Percentiles rank a stretch among this genome's conserved stretches.
Evolutionary conservation across 2,888 invertebrate genomes (phyloP).

Genomic region (Andrena flavipes): DNA sequence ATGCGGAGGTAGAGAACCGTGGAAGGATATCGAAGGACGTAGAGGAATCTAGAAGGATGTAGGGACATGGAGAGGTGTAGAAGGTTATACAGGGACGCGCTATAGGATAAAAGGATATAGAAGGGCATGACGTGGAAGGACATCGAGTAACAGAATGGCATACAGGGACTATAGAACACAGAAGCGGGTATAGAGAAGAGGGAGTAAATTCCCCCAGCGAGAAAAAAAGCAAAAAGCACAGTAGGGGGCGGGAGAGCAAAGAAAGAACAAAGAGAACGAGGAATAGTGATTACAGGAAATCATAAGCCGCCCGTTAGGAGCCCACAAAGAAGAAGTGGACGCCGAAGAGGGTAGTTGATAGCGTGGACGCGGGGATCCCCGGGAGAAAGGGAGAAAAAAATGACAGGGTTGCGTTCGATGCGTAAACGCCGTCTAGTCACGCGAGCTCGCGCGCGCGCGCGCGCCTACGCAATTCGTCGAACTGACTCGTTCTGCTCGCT

Average conservation of each 20-base stretch:
- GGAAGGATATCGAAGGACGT: too few relatives aligned
- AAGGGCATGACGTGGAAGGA: background rate
- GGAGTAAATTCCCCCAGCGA: background rate
- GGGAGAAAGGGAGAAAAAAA: conserved; percentile 65
- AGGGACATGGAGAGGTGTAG: background rate
- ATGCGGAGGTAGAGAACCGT: too few relatives aligned
- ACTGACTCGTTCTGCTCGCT: conserved; percentile 38
- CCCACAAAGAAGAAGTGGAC: conserved; percentile 29
- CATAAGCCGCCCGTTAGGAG: conserved; percentile 57
- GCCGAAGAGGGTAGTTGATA: conserved; percentile 38
- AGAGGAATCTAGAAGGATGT: too few relatives aligned
- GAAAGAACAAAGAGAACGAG: conserved; percentile 6
- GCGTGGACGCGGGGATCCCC: conserved; percentile 69
- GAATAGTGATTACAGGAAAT: conserved; percentile 66
- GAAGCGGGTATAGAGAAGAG: background rate
- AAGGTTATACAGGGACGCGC: background rate
- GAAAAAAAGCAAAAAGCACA: conserved; percentile 2
- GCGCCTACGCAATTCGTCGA: conserved; percentile 70
- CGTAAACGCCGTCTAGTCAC: conserved; percentile 69
- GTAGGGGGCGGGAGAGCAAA: background rate
- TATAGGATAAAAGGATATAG: background rate
- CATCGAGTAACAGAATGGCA: too few relatives aligned
- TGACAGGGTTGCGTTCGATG: conserved; percentile 75
- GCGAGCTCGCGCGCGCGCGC: conserved; percentile 59
- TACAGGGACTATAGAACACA: too few relatives aligned